These are phyloP conservation scores for Nilaparvata lugens DNA, from an alignment of 1,140 invertebrate genomes.

Conservation along the genomic window DNA sequence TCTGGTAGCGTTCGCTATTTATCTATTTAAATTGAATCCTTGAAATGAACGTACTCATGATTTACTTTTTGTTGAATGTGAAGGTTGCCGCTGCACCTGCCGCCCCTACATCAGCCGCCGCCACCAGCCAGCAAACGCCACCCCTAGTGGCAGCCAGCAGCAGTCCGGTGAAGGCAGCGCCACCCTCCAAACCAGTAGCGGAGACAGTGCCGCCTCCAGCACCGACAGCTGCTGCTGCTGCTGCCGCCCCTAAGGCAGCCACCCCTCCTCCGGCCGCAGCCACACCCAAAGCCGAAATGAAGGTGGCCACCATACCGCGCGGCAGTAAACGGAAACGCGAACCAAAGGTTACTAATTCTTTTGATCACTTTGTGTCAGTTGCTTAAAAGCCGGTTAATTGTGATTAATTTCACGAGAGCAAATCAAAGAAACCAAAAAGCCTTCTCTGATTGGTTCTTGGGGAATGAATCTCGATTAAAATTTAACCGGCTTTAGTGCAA, in stretches of 20 bases:
- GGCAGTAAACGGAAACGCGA: constrained; percentile 11
- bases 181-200: not conserved
- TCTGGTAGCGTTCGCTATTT: too few relatives aligned
- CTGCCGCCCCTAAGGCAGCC: constrained; percentile 1
- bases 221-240: not conserved
- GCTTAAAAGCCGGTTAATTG: too few relatives aligned
- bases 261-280: not conserved
- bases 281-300: constrained; percentile 12
- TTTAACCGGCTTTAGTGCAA: too few relatives aligned
- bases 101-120: not conserved
- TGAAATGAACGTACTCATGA: too few relatives aligned
- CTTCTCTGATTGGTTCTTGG: too few relatives aligned
- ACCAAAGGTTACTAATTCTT: constrained; percentile 14
- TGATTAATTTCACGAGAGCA: too few relatives aligned
- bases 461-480: too few relatives aligned
- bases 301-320: constrained; percentile 10
- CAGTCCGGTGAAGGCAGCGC: not conserved
- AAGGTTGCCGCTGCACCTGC: not conserved
- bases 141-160: constrained; percentile 5
- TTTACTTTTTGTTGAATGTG: constrained; percentile 3
- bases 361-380: too few relatives aligned
- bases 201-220: not conserved
- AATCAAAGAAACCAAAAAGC: too few relatives aligned
- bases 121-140: not conserved
- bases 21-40: too few relatives aligned